phyloP scores from a whole-genome alignment of 2,113 vertebrate genomes.

The Lanius ludovicianus region DNA sequence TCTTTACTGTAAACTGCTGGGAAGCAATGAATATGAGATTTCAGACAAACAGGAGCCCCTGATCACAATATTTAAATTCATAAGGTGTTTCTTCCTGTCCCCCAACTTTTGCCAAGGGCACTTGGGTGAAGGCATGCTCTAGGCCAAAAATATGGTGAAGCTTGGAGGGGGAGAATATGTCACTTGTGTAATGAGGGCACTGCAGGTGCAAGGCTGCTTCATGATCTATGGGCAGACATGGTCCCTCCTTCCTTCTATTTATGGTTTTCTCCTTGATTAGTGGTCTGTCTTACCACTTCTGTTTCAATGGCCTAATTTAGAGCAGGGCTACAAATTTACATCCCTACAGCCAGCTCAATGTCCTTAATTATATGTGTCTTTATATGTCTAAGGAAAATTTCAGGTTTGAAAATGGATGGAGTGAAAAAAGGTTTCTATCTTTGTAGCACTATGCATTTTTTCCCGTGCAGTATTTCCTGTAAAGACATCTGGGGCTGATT shows the following conservation, averaged over 20 bases:
- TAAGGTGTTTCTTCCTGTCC: not conserved
- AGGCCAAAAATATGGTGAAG: not conserved
- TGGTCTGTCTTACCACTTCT: not conserved
- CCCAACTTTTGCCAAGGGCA: not conserved
- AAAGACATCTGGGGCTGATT: slow-evolving; percentile 14
- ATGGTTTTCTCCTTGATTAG: slow-evolving; percentile 20
- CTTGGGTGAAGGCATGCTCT: not conserved
- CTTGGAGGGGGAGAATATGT: not conserved
- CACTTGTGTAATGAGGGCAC: not conserved
- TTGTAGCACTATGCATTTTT: slow-evolving; percentile 20
- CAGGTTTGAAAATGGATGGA: slow-evolving; percentile 47
- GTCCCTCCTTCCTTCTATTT: not conserved
- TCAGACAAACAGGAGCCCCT: not conserved
- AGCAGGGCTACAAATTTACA: slow-evolving; percentile 24
- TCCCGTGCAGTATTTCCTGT: not conserved
- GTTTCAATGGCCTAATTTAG: not conserved
- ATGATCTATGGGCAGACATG: not conserved
- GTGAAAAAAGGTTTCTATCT: slow-evolving; percentile 38
- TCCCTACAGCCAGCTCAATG: not conserved
- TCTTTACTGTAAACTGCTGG: not conserved
- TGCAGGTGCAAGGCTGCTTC: not conserved
- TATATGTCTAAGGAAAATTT: slow-evolving; percentile 46
- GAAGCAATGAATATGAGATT: not conserved
- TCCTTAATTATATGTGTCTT: slow-evolving; percentile 52
- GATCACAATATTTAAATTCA: not conserved